Percentiles rank a stretch among this genome's conserved stretches.
Evolutionary conservation across 2,113 vertebrate species (phyloP).

Genomic region (Leptobrachium ailaonicum): DNA sequence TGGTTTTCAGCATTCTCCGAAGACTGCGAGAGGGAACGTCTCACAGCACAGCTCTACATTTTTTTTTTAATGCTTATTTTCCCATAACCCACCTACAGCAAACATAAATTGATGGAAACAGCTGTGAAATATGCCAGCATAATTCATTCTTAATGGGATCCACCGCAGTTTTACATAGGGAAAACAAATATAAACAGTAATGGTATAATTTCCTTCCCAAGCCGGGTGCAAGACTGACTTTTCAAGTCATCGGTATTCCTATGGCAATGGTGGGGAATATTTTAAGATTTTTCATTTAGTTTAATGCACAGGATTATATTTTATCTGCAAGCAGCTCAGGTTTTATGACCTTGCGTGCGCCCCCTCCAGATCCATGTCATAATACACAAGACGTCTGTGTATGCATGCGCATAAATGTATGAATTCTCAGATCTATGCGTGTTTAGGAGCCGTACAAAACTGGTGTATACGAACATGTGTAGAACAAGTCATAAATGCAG

Average conservation of each 20-base stretch:
- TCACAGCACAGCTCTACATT: background rate
- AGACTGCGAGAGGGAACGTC: background rate
- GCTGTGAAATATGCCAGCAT: conserved; percentile 16
- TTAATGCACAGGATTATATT: too few relatives aligned
- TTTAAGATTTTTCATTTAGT: too few relatives aligned
- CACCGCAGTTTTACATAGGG: conserved; percentile 9
- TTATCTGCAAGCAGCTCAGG: too few relatives aligned
- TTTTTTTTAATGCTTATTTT: background rate
- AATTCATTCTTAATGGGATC: conserved; percentile 10
- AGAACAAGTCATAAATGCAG: too few relatives aligned
- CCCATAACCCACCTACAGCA: conserved; percentile 2
- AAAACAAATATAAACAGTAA: conserved; percentile 17
- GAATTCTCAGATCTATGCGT: too few relatives aligned
- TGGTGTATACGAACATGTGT: too few relatives aligned
- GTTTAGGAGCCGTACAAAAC: too few relatives aligned
- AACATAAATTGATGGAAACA: conserved; percentile 7
- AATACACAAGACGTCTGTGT: too few relatives aligned
- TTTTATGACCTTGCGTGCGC: too few relatives aligned
- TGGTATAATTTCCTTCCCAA: background rate
- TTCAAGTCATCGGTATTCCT: background rate
- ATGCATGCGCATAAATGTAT: too few relatives aligned
- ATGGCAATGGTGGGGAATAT: background rate
- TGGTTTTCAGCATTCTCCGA: background rate
- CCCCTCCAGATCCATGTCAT: too few relatives aligned
- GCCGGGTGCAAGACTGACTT: background rate